Base-by-base conservation (phyloP, 2,113 vertebrate species). In the Solea senegalensis region DNA sequence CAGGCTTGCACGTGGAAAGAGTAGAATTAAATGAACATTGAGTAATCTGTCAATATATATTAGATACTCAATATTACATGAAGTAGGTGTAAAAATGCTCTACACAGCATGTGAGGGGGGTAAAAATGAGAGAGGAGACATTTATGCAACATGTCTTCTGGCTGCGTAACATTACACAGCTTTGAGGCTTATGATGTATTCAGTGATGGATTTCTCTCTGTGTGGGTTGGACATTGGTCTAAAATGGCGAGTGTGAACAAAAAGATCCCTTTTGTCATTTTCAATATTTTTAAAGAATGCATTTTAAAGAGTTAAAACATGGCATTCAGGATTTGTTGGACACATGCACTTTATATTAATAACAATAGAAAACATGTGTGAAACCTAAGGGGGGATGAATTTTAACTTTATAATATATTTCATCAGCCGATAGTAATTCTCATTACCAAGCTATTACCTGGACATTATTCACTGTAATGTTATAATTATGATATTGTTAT, bases 11-110 rank as follows among this genome's bases (percentile, higher is more conserved):
- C 62, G 16, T 52, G 40, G 12, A 67, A 59, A 50, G 21, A 76
- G 62, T 13, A 26, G 46, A 81, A 21, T 65, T 55, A 34, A 69
- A 59, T 69, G 61, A 1, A 62, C 52, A 69, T 57, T 58, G 43
- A 64, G 64, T 62, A 68, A 71, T 74, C 44, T 52, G 49, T 64
- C 41, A 61, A 55, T 72, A 63, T 61, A 73, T 64, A 21, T 21
- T 21, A 21, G 73, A 60, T 68, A 6, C 26, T 46, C 61, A 67
- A 83, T 61, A 60, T 66, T 10, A 43, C 43, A 46, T 62, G 46
- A 16, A 52, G 41, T 44, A 50, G 52, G 53, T 56, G 44, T 65
- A 72, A 21, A 21, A 21, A 21, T 5, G 39, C 12, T 11, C 48
- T 10, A 34, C 8, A 60, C 34, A 2, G 44, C 39, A 12, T 49